These are phyloP conservation scores for Petroica traversi DNA, from an alignment of 2,113 vertebrate species.

Conservation along the genomic window DNA sequence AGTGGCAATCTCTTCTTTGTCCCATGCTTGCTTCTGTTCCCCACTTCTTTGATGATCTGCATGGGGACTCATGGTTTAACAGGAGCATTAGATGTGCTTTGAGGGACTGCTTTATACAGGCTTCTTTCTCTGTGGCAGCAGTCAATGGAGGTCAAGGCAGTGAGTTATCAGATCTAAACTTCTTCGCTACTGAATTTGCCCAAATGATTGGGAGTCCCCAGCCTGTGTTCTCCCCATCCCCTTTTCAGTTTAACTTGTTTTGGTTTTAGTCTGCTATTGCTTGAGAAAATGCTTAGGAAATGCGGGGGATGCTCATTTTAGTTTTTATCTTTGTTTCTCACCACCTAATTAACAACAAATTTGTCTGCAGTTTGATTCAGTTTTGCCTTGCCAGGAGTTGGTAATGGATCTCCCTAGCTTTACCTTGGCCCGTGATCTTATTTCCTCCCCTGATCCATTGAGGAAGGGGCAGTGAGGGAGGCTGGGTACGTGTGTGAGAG, in stretches of 20 bases:
- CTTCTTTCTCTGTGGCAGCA: background rate
- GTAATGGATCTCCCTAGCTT: background rate
- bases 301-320: background rate
- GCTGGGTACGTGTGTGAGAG: background rate
- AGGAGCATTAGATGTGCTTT: background rate
- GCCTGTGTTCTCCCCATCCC: rapidly evolving
- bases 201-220: background rate
- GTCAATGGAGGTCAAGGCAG: background rate
- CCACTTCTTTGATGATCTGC: background rate
- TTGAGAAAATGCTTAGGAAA: background rate
- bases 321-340: background rate
- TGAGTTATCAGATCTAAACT: background rate
- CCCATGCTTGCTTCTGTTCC: background rate
- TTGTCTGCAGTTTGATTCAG: background rate
- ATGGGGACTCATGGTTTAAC: background rate
- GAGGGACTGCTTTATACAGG: background rate
- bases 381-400: background rate
- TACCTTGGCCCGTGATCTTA: background rate
- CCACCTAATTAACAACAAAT: background rate
- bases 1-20: background rate
- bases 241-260: background rate
- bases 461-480: background rate
- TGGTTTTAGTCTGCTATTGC: background rate
- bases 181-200: background rate
- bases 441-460: background rate